Percentiles rank a stretch among this genome's conserved stretches.
phyloP scores from a whole-genome alignment of 2,113 vertebrate genomes.

The Tragelaphus buxtoni region DNA sequence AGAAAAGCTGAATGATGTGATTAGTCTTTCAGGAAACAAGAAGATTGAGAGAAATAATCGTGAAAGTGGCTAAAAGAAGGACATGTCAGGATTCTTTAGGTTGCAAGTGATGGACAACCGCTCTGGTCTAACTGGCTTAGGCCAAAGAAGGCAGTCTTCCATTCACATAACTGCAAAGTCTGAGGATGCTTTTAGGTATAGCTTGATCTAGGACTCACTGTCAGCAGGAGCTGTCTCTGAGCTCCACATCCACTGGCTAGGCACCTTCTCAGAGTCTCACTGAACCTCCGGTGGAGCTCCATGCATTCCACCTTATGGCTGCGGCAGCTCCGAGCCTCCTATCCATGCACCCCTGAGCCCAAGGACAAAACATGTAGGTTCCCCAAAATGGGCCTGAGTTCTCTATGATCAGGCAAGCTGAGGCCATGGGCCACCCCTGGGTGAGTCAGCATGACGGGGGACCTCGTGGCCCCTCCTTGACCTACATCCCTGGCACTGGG shows the following conservation, averaged over 20 bases:
- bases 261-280: not conserved
- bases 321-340: not conserved
- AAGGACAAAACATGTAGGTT: fast-evolving
- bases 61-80: not conserved
- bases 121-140: not conserved
- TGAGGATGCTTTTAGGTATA: not conserved
- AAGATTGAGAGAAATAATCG: not conserved
- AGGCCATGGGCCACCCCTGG: not conserved
- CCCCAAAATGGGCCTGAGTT: not conserved
- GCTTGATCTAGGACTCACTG: not conserved
- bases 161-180: not conserved
- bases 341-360: not conserved
- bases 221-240: not conserved
- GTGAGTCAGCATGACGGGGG: not conserved
- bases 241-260: not conserved
- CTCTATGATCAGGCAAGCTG: not conserved
- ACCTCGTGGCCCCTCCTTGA: not conserved
- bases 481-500: not conserved
- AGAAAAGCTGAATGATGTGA: not conserved
- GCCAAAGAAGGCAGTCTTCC: not conserved
- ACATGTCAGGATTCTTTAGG: not conserved
- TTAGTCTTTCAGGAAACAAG: not conserved
- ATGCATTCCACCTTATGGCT: not conserved
- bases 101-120: not conserved
- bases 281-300: not conserved